Evolutionary conservation across 2,888 invertebrate genomes (phyloP), one percentile per base, ranked within the genome.

Genomic region (Noctua fimbriata): DNA sequence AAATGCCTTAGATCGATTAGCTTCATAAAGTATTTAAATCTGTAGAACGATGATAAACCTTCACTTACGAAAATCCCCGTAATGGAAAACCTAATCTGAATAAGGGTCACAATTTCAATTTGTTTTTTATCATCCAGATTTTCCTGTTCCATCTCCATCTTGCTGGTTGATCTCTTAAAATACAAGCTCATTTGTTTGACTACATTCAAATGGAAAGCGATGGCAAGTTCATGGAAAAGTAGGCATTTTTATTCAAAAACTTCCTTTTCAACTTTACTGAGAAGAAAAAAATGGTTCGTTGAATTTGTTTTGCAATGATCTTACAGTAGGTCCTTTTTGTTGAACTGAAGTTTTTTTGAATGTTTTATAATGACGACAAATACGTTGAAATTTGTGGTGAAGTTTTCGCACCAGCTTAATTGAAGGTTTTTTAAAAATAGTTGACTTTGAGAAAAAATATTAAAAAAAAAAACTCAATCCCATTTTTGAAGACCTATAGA

Each of bases 271-370:
- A 88, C 81, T 85, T 84, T 70, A 78, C 75, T 69, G 75, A 76
- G 58, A 72, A 77, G 79, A 81, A 84, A 82, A 80, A 83, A 82
- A 88, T 79, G 88, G 41, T 78, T 83, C 76, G 88, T 84, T 89
- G 88, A 88, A 83, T 89, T 89, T 83, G 76, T 80, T 89, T 89
- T 82, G 75, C 69, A 86, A 84, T 89, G 82, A 88, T 88, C 80
- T 79, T 78, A 76, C 75, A 70, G 74, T 28, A 16, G 32, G 66
- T 71, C 60, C 67, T 78, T 82, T 82, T 77, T 77, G 69, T 80
- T 69, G 71, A 63, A 70, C n/a, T n/a, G 66, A 84, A 86, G 67
- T 79, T 86, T 79, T 74, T 88, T 75, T 82, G 55, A 79, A 83
- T 82, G 73, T 80, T 78, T 86, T 81, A 82, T 87, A 77, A 78